Conservation (phyloP, 2,797 vertebrate genomes). For the Cryptoprocta ferox region DNA sequence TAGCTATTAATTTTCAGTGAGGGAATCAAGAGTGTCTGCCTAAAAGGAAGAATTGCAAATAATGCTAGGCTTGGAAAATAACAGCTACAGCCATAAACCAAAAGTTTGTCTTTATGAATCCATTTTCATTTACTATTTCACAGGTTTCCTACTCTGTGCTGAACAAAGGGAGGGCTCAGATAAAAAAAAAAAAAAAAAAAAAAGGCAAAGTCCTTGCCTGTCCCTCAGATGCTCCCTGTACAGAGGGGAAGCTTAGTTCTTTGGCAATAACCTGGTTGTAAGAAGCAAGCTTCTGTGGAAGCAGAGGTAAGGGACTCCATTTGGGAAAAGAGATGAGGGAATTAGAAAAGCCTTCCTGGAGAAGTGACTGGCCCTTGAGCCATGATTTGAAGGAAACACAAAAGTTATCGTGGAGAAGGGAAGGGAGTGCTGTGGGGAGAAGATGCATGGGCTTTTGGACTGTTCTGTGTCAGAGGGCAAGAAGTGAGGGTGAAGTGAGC, state of each 20-base stretch:
- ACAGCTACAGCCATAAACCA: constrained; percentile 44
- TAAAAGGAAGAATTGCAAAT: constrained; percentile 70
- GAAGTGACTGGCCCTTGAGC: not conserved
- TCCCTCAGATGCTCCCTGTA: not conserved
- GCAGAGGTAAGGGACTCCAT: not conserved
- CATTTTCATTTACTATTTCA: constrained; percentile 27
- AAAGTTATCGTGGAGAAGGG: not conserved
- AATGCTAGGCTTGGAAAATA: constrained; percentile 57
- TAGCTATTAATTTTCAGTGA: constrained; percentile 77
- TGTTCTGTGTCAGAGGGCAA: not conserved
- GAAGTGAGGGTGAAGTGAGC: not conserved
- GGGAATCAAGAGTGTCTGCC: constrained; percentile 71
- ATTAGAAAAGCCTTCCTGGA: not conserved
- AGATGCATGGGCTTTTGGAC: not conserved
- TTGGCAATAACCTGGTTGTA: not conserved
- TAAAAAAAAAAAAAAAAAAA: not conserved
- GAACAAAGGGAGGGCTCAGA: not conserved
- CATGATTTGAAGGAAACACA: not conserved
- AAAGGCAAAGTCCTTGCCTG: not conserved
- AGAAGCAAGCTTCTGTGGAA: not conserved
- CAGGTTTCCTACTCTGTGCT: not conserved
- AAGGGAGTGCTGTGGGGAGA: not conserved
- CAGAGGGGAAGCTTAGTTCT: not conserved
- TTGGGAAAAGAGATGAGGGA: not conserved
- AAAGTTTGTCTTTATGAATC: constrained; percentile 44